Evolutionary conservation across 2,888 invertebrate species (phyloP), one percentile per base, ranked within the genome.

Genomic region (Sisyra nigra): DNA sequence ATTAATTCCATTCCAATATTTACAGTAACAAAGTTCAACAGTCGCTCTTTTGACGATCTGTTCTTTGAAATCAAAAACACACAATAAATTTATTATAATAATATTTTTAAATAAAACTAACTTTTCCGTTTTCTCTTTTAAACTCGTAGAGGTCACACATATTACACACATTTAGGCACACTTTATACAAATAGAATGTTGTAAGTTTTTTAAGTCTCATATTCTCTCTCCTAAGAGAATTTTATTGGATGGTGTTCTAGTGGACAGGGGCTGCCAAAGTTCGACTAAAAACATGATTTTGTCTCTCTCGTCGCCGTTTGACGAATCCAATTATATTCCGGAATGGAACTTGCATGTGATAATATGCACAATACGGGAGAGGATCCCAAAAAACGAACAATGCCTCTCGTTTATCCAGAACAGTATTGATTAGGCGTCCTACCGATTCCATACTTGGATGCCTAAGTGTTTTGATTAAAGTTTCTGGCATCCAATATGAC

Each of bases 311-410:
- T 10, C 43, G 55, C 50, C 65, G 65, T 51, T 68, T 66, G 46
- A 74, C 58, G 54, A 73, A 71, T 34, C 66, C 66, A 49, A 69
- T 60, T 19, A 75, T 65, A 49, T 72, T 72, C 50, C 68, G 67
- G 49, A 79, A 67, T 0, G 85, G 84, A 52, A 79, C 59, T 54
- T 85, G 80, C 52, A 87, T 74, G 57, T 84, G 84, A 61, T 86
- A 86, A 57, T 84, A 86, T 2, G 83, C 85, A 55, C 84, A 85
- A 57, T 86, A 87, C 0, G 87, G 87, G 52, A 87, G 57, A 4
- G 87, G 87, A 56, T 87, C 87, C 86, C 86, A 86, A 54, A 79
- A 80, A 4, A 78, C 72, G 55, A 87, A 87, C 1, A 87, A 63
- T 0, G 83, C 85, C 56, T 87, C 85, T 33, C 82, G 69, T 50